Conservation (phyloP, 1,140 invertebrate genomes). For the Spodoptera frugiperda region DNA sequence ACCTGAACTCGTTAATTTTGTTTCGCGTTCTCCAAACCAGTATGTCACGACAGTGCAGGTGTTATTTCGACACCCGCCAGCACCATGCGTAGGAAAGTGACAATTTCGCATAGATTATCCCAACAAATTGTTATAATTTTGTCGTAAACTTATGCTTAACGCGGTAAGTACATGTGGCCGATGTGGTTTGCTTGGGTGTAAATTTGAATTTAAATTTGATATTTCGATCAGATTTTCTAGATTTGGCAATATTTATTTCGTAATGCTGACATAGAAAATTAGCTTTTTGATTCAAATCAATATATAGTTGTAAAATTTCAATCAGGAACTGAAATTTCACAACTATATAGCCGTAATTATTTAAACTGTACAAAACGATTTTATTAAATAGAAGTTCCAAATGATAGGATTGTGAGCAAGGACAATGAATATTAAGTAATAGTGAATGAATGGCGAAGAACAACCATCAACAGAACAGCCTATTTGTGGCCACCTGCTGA, state of each 20-base stretch:
- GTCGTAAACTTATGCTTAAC: slow-evolving; percentile 18
- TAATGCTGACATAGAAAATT: too few species aligned
- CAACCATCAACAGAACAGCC: too few species aligned
- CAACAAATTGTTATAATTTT: slow-evolving; percentile 31
- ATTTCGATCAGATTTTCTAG: not conserved
- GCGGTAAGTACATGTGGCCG: not conserved
- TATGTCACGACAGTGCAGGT: slow-evolving; percentile 15
- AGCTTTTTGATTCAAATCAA: too few species aligned
- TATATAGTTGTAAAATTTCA: too few species aligned
- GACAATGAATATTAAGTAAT: too few species aligned
- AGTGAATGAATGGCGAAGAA: too few species aligned
- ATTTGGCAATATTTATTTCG: not conserved
- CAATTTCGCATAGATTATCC: slow-evolving; percentile 36
- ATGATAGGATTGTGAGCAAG: too few species aligned
- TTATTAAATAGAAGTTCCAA: too few species aligned
- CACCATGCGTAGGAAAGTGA: slow-evolving; percentile 43
- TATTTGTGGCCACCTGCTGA: too few species aligned
- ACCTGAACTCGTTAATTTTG: not conserved
- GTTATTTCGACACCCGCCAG: slow-evolving; percentile 5
- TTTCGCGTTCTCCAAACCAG: not conserved
- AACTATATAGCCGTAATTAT: too few species aligned
- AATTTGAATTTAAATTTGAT: slow-evolving; percentile 5
- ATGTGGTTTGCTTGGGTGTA: slow-evolving; percentile 5
- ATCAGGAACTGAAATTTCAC: too few species aligned
- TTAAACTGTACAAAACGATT: too few species aligned